phyloP scores from a whole-genome alignment of 2,888 invertebrate genomes.

The Pseudococcus jackbeardsleyi region DNA sequence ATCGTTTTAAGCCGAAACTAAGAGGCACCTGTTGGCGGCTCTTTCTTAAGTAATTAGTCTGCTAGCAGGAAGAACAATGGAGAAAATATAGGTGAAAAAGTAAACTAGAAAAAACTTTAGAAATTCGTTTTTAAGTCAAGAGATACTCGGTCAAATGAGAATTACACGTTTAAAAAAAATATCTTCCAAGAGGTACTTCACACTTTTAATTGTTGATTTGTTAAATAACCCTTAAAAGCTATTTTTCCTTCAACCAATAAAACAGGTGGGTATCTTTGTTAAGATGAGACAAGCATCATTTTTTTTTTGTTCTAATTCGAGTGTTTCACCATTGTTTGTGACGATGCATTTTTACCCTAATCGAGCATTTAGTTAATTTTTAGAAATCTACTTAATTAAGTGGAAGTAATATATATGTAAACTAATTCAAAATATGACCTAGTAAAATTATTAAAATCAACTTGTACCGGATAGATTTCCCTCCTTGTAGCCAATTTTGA shows the following conservation, averaged over 20 bases:
- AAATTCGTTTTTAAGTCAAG: constrained; percentile 46
- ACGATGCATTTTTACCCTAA: too few relatives aligned
- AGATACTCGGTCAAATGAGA: constrained; percentile 27
- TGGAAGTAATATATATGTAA: too few relatives aligned
- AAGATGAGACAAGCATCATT: neutral
- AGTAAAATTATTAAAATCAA: too few relatives aligned
- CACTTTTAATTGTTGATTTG: constrained; percentile 22
- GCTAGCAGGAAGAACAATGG: constrained; percentile 8
- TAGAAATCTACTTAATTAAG: too few relatives aligned
- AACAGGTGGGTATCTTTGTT: neutral
- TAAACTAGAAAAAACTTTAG: constrained; percentile 27
- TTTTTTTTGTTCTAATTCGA: neutral
- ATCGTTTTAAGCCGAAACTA: constrained; percentile 52
- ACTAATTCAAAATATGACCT: too few relatives aligned
- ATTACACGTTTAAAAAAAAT: constrained; percentile 44
- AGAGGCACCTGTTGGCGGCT: constrained; percentile 52
- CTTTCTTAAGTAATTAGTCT: constrained; percentile 53
- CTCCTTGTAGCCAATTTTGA: neutral
- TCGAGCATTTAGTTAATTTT: too few relatives aligned
- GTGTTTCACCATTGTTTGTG: neutral
- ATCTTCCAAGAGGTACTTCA: constrained; percentile 6
- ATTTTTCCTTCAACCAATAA: constrained; percentile 11
- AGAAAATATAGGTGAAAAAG: neutral
- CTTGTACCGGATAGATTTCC: too few relatives aligned
- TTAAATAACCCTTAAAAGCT: constrained; percentile 25